Evolutionary conservation across 2,113 vertebrate species (phyloP).

Genomic region (Sporophila hypoxantha): DNA sequence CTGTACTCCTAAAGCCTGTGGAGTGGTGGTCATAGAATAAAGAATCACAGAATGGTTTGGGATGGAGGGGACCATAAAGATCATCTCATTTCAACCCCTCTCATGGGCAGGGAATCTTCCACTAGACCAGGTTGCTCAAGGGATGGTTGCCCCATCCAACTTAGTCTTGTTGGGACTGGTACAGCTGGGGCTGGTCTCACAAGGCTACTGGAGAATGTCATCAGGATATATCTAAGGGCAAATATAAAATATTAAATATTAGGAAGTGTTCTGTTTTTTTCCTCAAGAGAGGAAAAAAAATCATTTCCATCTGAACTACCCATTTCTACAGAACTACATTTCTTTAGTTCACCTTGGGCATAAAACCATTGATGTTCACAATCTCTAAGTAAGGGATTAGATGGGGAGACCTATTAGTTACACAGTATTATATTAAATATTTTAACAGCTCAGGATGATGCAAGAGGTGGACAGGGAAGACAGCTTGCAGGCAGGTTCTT

Average conservation of each 20-base stretch:
- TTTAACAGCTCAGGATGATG: neutral
- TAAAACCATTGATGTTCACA: neutral
- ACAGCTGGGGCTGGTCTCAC: neutral
- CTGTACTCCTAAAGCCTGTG: neutral
- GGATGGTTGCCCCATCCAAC: neutral
- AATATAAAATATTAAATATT: neutral
- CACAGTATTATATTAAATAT: neutral
- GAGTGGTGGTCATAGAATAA: neutral
- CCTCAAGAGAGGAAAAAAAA: neutral
- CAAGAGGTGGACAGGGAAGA: neutral
- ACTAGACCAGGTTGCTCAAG: neutral
- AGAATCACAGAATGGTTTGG: neutral
- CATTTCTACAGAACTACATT: neutral
- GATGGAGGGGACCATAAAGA: neutral
- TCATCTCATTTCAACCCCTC: neutral
- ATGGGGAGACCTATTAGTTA: neutral
- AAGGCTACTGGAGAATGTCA: neutral
- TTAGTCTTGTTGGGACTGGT: neutral
- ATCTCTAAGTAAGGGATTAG: neutral
- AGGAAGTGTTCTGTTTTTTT: neutral
- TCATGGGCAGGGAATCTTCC: neutral
- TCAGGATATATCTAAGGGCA: neutral
- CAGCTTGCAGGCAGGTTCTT: neutral
- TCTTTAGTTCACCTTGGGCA: neutral
- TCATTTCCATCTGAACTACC: neutral